phyloP scores from a whole-genome alignment of 2,888 invertebrate species.

The Drosophila koepferae region DNA sequence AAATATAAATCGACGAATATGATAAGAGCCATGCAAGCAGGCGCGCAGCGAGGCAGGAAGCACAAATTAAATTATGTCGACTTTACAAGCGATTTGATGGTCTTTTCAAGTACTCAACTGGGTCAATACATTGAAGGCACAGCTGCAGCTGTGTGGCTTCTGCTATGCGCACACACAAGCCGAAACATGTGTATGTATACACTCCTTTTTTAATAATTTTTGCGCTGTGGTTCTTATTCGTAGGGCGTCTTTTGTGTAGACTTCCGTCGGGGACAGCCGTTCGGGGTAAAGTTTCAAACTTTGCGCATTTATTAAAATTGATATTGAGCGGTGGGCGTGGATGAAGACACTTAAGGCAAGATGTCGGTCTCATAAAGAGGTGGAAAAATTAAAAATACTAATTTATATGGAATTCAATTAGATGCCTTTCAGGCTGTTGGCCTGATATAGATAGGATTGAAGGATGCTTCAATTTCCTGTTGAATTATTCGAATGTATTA shows the following conservation, averaged over 20 bases:
- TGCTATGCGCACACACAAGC: not conserved
- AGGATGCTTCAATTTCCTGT: not conserved
- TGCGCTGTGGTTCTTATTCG: conserved; percentile 25
- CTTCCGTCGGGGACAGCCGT: conserved; percentile 20
- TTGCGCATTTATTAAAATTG: conserved; percentile 35
- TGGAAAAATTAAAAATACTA: not conserved
- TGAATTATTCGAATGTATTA: not conserved
- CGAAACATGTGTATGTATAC: not conserved
- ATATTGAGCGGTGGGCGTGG: conserved; percentile 20
- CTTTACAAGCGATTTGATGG: conserved; percentile 56
- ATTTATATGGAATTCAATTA: not conserved
- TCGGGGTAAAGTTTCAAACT: conserved; percentile 44
- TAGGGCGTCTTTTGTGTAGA: conserved; percentile 5
- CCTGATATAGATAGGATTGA: not conserved
- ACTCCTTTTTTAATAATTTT: conserved; percentile 27
- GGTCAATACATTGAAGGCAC: conserved; percentile 1
- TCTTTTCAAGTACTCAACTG: conserved; percentile 9
- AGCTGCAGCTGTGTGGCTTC: conserved; percentile 35
- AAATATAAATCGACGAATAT: conserved; percentile 26
- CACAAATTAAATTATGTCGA: conserved; percentile 70
- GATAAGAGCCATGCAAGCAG: not conserved
- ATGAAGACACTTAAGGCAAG: conserved; percentile 21
- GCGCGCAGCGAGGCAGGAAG: not conserved
- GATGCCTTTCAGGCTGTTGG: not conserved
- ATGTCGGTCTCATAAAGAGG: too few relatives aligned